These are phyloP conservation scores for Apotomis turbidana DNA, from an alignment of 2,888 invertebrate genomes.

Conservation along the genomic window DNA sequence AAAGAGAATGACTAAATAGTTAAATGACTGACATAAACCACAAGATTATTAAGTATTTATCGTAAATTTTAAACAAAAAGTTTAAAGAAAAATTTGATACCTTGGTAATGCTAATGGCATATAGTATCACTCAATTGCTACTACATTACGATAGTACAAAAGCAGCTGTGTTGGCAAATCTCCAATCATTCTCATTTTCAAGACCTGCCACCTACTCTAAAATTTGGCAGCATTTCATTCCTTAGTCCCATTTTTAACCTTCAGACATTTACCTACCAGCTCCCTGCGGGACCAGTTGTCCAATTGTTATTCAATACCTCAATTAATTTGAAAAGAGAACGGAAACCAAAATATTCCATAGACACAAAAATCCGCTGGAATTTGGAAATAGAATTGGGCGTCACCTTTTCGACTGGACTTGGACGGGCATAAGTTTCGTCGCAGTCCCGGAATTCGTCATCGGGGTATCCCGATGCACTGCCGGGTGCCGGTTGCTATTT, in stretches of 20 bases:
- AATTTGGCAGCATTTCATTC: slow-evolving; percentile 72
- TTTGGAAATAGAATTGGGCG: slow-evolving; percentile 29
- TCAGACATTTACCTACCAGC: slow-evolving; percentile 61
- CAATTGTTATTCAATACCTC: slow-evolving; percentile 40
- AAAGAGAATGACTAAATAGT: no score
- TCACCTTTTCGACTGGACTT: slow-evolving; percentile 24
- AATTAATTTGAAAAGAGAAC: not conserved
- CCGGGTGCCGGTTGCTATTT: slow-evolving; percentile 83
- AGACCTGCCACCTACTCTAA: slow-evolving; percentile 60
- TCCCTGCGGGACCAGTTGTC: slow-evolving; percentile 51
- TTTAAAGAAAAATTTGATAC: not conserved
- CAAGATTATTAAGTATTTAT: no score
- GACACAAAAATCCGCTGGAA: slow-evolving; percentile 46
- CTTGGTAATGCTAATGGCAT: slow-evolving; percentile 4
- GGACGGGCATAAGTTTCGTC: slow-evolving; percentile 44
- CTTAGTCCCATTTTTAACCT: slow-evolving; percentile 69
- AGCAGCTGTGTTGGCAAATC: slow-evolving; percentile 57
- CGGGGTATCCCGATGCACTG: slow-evolving; percentile 76
- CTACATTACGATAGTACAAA: slow-evolving; percentile 29
- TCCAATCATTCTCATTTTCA: slow-evolving; percentile 70
- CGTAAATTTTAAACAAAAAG: not conserved
- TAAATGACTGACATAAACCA: no score
- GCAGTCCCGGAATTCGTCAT: slow-evolving; percentile 69
- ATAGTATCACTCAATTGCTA: slow-evolving; percentile 28
- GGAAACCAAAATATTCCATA: not conserved